Evolutionary conservation across 2,888 invertebrate genomes (phyloP).

Genomic region (Drosophila helvetica): DNA sequence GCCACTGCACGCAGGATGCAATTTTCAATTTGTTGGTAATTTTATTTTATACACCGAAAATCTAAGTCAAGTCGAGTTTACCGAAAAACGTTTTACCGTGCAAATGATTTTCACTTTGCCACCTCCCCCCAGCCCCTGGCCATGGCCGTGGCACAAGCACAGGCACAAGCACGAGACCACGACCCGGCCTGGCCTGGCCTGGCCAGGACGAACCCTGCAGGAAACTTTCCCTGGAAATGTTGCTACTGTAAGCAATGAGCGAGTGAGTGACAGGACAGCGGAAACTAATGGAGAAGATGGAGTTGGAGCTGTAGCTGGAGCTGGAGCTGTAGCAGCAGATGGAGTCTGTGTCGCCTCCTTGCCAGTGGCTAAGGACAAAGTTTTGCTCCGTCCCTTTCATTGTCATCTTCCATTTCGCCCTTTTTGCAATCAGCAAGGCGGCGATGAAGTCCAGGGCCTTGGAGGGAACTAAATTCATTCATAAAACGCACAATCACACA

Average conservation of each 20-base stretch:
- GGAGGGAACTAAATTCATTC: conserved; percentile 57
- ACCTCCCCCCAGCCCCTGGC: not conserved
- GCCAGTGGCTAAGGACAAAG: conserved; percentile 60
- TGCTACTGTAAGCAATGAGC: conserved; percentile 65
- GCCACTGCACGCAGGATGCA: conserved; percentile 72
- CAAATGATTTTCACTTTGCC: conserved; percentile 77
- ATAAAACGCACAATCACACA: conserved; percentile 56
- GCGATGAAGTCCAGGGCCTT: not conserved
- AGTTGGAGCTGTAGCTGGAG: conserved; percentile 3
- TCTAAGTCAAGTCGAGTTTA: conserved; percentile 77
- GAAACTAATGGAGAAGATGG: not conserved
- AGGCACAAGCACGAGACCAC: conserved; percentile 21
- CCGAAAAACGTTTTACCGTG: conserved; percentile 78
- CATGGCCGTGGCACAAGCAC: conserved; percentile 10
- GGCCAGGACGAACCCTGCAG: conserved; percentile 1
- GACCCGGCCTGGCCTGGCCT: conserved; percentile 9
- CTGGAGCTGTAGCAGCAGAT: not conserved
- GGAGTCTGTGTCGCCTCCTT: not conserved
- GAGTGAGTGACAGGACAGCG: conserved; percentile 35
- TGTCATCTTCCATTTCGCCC: conserved; percentile 52
- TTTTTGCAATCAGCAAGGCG: conserved; percentile 23
- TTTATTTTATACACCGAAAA: conserved; percentile 76
- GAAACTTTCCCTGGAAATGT: conserved; percentile 48
- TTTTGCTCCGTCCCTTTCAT: conserved; percentile 59
- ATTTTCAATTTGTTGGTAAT: conserved; percentile 78